Evolutionary conservation across 2,797 vertebrate species (phyloP), one percentile per base, ranked within the genome.

Genomic region (Sciurus vulgaris): DNA sequence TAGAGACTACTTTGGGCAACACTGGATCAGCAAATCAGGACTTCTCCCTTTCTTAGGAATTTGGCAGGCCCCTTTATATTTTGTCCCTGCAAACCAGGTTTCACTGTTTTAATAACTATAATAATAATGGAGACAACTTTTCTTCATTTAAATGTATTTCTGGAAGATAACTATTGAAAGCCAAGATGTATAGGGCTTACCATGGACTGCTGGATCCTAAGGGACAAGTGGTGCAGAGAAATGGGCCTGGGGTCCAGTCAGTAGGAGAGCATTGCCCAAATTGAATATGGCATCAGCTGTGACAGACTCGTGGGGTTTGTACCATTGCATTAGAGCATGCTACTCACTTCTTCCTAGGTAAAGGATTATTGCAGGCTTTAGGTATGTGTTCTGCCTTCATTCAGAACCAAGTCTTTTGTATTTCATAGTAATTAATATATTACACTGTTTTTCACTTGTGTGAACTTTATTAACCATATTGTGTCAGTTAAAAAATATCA

Each of bases 71-170:
- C 51, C 26, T 35, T 95, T 82, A n/a, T 47, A 26, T 92, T 76
- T 94, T 84, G 2, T 38, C 69, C 35, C 5, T 92, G 30, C 24
- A 92, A 82, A 86, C 70, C 35, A 76, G 28, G 20, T 38, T 90
- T 92, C 30, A 20, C 24, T 89, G 28, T 85, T 93, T 87, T 78
- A 85, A 51, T 85, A 82, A n/a, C 78, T 56, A n/a, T 54, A 61
- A 28, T 88, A 82, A 35, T 77, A 24, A 82, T 82, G 35, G 35
- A 95, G 78, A 56, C 33, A 35, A 4, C 8, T 89, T 92, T 89
- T 88, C 30, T 91, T 96, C 79, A 77, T 76, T 95, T 86, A 59
- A 86, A 76, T 72, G 7, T 83, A 28, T 93, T 95, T 97, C 82
- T 94, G 47, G 63, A 90, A 87, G 70, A 24, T 77, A 56, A 38